Conservation (phyloP, 2,113 vertebrate species). For the Hemiscyllium ocellatum region DNA sequence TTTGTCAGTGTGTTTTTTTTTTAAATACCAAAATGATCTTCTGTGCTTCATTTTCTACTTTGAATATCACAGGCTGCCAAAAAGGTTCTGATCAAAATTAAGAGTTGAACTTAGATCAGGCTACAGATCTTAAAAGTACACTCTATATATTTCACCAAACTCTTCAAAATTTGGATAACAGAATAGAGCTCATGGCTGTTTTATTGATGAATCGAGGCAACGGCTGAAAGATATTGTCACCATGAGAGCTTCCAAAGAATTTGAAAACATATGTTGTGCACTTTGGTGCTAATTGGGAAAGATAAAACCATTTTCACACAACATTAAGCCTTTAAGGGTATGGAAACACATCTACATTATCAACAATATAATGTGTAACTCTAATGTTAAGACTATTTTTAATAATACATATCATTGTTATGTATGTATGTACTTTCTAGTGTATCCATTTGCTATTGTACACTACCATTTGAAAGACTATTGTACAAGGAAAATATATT, state of each 20-base stretch:
- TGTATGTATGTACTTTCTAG: neutral
- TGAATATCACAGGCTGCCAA: neutral
- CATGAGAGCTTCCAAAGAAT: conserved; percentile 2
- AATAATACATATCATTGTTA: neutral
- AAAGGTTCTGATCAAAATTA: neutral
- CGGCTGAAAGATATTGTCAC: neutral
- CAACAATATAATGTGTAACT: neutral
- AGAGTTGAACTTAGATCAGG: neutral
- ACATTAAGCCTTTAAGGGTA: conserved; percentile 18
- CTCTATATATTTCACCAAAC: neutral
- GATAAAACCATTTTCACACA: conserved; percentile 30
- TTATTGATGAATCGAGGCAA: neutral
- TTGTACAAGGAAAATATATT: neutral
- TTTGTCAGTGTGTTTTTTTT: neutral
- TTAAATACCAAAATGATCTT: neutral
- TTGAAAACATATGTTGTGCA: conserved; percentile 19
- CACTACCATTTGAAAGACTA: conserved; percentile 5
- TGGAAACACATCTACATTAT: conserved; percentile 1
- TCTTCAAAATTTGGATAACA: neutral
- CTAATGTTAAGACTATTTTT: neutral
- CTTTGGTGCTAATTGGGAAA: conserved; percentile 32
- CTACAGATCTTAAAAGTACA: neutral
- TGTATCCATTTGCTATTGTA: conserved; percentile 7
- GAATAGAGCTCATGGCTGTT: neutral
- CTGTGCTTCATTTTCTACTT: neutral